Conservation (phyloP, 2,797 vertebrate species). For the Hozukius guyotensis region DNA sequence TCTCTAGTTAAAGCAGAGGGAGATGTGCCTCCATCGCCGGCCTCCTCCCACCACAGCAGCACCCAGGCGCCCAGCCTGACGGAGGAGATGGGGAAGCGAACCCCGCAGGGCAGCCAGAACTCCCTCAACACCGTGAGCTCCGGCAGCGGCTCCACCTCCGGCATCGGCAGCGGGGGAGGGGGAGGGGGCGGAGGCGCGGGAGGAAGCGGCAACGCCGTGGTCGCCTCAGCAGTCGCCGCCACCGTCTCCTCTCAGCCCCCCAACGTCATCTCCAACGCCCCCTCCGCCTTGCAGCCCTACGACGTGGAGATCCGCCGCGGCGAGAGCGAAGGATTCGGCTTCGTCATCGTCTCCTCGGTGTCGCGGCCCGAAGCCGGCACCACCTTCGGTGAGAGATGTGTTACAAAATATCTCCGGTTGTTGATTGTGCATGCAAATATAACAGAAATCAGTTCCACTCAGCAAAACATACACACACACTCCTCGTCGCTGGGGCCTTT, state of each 20-base stretch:
- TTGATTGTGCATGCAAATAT: constrained; percentile 7
- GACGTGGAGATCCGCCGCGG: constrained; percentile 96
- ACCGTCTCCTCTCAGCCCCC: constrained; percentile 68
- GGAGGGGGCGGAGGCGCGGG: constrained; percentile 81
- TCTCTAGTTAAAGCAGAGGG: constrained; percentile 87
- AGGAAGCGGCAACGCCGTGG: constrained; percentile 79
- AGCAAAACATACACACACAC: constrained; percentile 48
- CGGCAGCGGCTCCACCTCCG: constrained; percentile 95
- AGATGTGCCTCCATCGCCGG: constrained; percentile 92
- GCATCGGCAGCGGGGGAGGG: constrained; percentile 91
- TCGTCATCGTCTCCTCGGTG: constrained; percentile 97
- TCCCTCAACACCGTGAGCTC: constrained; percentile 98
- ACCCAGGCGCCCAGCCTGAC: constrained; percentile 94
- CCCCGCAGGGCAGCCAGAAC: constrained; percentile 97
- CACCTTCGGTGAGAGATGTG: constrained; percentile 90
- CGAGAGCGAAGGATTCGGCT: constrained; percentile 96
- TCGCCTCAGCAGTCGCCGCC: constrained; percentile 78
- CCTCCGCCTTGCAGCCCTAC: constrained; percentile 89
- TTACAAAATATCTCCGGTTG: too few species aligned
- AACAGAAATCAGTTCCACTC: constrained; percentile 22
- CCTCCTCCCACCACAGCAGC: constrained; percentile 98
- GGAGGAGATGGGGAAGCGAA: constrained; percentile 91
- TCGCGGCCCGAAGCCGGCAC: constrained; percentile 96
- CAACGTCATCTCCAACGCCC: constrained; percentile 45
- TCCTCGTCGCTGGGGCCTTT: constrained; percentile 46